These are phyloP conservation scores for Eublepharis macularius DNA, from an alignment of 2,113 vertebrate genomes.

Conservation along the genomic window DNA sequence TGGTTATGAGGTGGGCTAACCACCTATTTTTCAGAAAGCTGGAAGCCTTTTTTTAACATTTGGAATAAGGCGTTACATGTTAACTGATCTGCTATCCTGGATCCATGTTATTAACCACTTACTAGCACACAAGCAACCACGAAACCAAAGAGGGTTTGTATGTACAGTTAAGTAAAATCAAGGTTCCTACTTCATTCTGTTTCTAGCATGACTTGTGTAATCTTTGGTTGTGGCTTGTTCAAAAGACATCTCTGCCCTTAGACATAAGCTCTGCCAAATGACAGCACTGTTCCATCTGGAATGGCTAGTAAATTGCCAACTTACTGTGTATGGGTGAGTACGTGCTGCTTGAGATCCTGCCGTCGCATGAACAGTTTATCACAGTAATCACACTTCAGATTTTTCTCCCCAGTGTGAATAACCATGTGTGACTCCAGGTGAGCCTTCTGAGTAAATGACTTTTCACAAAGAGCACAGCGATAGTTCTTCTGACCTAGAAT, in stretches of 20 bases:
- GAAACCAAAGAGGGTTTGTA: too few species aligned
- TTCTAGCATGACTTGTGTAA: not conserved
- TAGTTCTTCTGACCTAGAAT: constrained; percentile 95
- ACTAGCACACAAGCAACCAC: too few species aligned
- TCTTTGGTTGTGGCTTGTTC: not conserved
- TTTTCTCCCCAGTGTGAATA: constrained; percentile 94
- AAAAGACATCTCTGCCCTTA: not conserved
- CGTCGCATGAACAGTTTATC: constrained; percentile 93
- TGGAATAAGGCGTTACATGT: too few species aligned
- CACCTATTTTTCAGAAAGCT: too few species aligned
- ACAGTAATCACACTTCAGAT: constrained; percentile 96
- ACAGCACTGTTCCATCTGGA: not conserved
- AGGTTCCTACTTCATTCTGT: not conserved
- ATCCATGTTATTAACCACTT: too few species aligned
- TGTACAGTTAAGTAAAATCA: not conserved
- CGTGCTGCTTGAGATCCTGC: constrained; percentile 95
- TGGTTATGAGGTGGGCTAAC: too few species aligned
- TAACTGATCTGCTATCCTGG: too few species aligned
- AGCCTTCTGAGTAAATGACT: constrained; percentile 95
- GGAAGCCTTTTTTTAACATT: too few species aligned
- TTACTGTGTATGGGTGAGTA: constrained; percentile 95
- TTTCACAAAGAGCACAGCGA: constrained; percentile 90
- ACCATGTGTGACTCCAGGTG: constrained; percentile 96
- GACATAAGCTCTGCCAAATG: not conserved
- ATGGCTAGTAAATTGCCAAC: constrained; percentile 17